Percentiles rank a stretch among this genome's conserved stretches.
Conservation (phyloP, 1,140 invertebrate species). For the Aphidius ervi region DNA sequence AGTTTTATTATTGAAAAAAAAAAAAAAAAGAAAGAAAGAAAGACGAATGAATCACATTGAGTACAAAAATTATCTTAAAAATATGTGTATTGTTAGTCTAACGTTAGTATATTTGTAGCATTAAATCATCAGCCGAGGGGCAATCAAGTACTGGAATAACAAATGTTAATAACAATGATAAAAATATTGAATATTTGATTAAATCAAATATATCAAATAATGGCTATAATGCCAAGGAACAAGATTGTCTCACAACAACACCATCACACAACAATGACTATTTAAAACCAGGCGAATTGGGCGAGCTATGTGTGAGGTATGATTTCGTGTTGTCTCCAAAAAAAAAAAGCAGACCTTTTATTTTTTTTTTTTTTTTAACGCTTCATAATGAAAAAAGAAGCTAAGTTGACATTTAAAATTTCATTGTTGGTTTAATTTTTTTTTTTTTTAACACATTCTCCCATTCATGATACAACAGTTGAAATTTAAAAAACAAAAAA, state of each 20-base stretch:
- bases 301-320: slow-evolving; percentile 54
- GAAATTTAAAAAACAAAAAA: neutral
- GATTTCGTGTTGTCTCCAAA: slow-evolving; percentile 44
- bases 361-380: neutral
- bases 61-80: too few species aligned
- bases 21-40: too few species aligned
- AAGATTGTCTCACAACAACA: slow-evolving; percentile 26
- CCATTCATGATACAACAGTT: slow-evolving; percentile 8
- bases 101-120: slow-evolving; percentile 50
- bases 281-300: slow-evolving; percentile 52
- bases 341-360: slow-evolving; percentile 19
- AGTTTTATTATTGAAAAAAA: too few species aligned
- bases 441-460: slow-evolving; percentile 4
- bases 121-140: slow-evolving; percentile 44
- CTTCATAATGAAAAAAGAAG: slow-evolving; percentile 4
- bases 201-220: slow-evolving; percentile 35
- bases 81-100: slow-evolving; percentile 23
- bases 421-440: slow-evolving; percentile 15
- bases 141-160: slow-evolving; percentile 41
- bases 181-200: slow-evolving; percentile 38
- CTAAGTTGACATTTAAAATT: slow-evolving; percentile 20
- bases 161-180: slow-evolving; percentile 50
- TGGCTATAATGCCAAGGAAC: slow-evolving; percentile 18
- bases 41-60: too few species aligned
- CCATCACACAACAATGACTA: slow-evolving; percentile 48